Evolutionary conservation across 2,888 invertebrate genomes (phyloP), one percentile per base, ranked within the genome.

Genomic region (Ornithoptera alexandrae): DNA sequence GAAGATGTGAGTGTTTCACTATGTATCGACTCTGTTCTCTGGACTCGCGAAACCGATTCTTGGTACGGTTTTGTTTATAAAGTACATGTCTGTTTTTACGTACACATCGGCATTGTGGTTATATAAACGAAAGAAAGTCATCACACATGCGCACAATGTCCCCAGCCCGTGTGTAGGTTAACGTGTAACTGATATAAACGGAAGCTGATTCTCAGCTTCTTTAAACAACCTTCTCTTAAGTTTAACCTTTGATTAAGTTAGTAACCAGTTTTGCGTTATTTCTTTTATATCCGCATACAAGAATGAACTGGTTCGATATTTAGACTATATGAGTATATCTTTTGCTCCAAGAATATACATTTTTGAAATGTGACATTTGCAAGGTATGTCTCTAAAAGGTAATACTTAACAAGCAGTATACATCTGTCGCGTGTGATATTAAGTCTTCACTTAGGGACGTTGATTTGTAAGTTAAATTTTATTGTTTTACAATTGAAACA

Each of bases 111-210:
- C 73, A 76, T 70, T 70, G 68, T 75, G 73, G 75, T 78, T 81
- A 79, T 80, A 81, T 83, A 80, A 84, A 82, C 76, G 72, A 75
- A 84, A 86, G 84, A 87, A 87, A 84, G 84, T 79, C 75, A 68
- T 72, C 72, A 69, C 71, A 70, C 72, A 71, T 78, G 81, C 80
- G 81, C 78, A 78, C 42, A 60, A 59, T 64, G 53, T 63, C 60
- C 50, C 39, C 15, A 42, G 36, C 65, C 70, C 72, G 74, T 75
- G 74, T 79, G 80, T 85, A 85, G 83, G 84, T 85, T 79, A 84
- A 85, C 83, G 58, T 78, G 83, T 85, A 83, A 81, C 81, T 72
- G 75, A 86, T 84, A 84, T 84, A 83, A 80, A 79, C 77, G 79
- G 84, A 87, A 88, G 88, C 88, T 81, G 81, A 77, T 79, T 67